Percentiles rank a stretch among this genome's conserved stretches.
Conservation (phyloP, 2,888 invertebrate species). For the Drosophila melanosoma region DNA sequence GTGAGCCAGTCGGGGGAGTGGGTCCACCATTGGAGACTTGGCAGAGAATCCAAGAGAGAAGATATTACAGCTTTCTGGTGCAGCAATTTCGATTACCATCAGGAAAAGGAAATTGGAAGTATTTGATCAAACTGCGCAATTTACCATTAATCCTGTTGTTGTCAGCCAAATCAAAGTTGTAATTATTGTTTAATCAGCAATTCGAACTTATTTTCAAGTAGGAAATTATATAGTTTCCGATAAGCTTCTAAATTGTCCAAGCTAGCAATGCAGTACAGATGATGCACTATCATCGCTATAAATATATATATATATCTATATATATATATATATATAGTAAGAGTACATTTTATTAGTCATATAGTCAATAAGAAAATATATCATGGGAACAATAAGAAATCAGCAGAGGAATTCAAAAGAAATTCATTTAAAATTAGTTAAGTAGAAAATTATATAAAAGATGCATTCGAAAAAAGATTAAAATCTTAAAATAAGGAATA, state of each 20-base stretch:
- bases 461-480: neutral
- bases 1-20: too few relatives aligned
- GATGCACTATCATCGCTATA: neutral
- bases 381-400: neutral
- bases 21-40: constrained; percentile 92
- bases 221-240: constrained; percentile 14
- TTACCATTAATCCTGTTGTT: constrained; percentile 87
- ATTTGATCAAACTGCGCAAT: constrained; percentile 93
- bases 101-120: constrained; percentile 92
- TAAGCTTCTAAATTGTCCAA: constrained; percentile 12
- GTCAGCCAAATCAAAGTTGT: neutral
- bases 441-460: neutral
- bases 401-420: neutral
- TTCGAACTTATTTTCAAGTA: neutral
- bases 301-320: too few relatives aligned
- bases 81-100: constrained; percentile 92
- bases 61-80: constrained; percentile 87
- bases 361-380: neutral
- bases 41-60: constrained; percentile 93
- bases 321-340: too few relatives aligned
- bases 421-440: neutral
- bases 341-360: neutral
- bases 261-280: constrained; percentile 86
- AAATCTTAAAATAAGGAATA: neutral
- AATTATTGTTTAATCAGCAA: neutral